These are phyloP conservation scores for Ginglymostoma cirratum DNA, from an alignment of 2,113 vertebrate genomes.

Conservation along the genomic window DNA sequence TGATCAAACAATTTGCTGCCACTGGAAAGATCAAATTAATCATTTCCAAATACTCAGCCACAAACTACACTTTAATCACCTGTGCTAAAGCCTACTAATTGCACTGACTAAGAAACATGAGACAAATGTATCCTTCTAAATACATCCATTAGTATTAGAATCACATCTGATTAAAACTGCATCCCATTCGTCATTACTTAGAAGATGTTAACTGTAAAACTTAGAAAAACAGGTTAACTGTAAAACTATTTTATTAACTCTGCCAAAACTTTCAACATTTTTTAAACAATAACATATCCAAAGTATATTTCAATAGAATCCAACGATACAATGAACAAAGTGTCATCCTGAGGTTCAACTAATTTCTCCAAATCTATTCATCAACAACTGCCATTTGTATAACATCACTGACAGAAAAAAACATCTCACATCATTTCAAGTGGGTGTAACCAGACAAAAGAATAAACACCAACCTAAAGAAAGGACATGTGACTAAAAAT, in stretches of 20 bases:
- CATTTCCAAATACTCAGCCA: slow-evolving; percentile 15
- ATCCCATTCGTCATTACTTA: background rate
- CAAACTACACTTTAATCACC: slow-evolving; percentile 17
- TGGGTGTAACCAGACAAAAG: background rate
- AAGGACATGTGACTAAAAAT: background rate
- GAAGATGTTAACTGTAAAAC: background rate
- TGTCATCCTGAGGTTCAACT: background rate
- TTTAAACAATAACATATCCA: background rate
- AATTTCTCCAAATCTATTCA: background rate
- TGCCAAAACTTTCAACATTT: too few relatives aligned
- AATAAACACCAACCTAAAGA: background rate
- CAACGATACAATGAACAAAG: background rate
- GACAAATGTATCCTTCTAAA: background rate
- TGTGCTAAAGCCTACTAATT: background rate
- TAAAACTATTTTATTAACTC: background rate
- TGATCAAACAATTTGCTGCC: background rate
- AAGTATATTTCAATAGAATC: background rate
- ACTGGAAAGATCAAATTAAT: slow-evolving; percentile 30
- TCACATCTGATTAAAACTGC: background rate
- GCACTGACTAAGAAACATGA: background rate
- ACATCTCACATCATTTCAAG: background rate
- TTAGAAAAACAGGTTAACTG: background rate
- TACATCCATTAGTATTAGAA: background rate
- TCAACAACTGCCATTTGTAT: background rate
- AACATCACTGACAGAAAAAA: background rate